These are phyloP conservation scores for Drosophila formosana DNA, from an alignment of 2,888 invertebrate species.

Conservation along the genomic window DNA sequence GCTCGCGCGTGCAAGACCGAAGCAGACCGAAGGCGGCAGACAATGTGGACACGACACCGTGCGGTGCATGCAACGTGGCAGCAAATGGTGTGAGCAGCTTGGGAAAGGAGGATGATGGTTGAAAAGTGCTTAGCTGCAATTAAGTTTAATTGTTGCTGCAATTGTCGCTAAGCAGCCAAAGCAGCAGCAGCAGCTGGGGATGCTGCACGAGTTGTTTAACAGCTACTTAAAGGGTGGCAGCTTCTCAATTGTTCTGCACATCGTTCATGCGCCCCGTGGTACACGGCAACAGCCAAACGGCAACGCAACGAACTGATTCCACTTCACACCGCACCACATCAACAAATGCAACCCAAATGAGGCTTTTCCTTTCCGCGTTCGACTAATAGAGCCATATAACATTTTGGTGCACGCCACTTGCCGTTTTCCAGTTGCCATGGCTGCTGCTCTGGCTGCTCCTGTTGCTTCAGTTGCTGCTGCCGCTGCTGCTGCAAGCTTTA, in stretches of 20 bases:
- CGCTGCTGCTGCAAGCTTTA: constrained; percentile 11
- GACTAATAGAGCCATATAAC: constrained; percentile 49
- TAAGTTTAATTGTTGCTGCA: constrained; percentile 71
- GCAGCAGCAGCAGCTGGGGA: constrained; percentile 40
- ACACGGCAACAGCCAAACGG: not conserved
- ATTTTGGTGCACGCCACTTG: constrained; percentile 35
- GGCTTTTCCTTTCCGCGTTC: constrained; percentile 22
- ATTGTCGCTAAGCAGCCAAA: constrained; percentile 66
- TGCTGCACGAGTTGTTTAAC: constrained; percentile 66
- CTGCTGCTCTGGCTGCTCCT: not conserved
- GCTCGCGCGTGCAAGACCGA: constrained; percentile 43
- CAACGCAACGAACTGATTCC: constrained; percentile 2
- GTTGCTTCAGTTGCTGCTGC: not conserved
- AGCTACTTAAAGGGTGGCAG: constrained; percentile 62
- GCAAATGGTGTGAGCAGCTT: not conserved
- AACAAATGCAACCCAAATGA: constrained; percentile 20
- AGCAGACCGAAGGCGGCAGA: constrained; percentile 22
- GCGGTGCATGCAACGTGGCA: not conserved
- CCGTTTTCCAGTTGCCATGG: constrained; percentile 28
- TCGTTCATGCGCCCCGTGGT: constrained; percentile 62
- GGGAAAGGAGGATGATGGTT: not conserved
- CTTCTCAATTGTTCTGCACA: constrained; percentile 59
- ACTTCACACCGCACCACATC: not conserved
- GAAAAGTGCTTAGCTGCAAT: constrained; percentile 67
- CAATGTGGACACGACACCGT: not conserved